Conservation (phyloP, 2,888 invertebrate species). For the Spilarctia lutea region DNA sequence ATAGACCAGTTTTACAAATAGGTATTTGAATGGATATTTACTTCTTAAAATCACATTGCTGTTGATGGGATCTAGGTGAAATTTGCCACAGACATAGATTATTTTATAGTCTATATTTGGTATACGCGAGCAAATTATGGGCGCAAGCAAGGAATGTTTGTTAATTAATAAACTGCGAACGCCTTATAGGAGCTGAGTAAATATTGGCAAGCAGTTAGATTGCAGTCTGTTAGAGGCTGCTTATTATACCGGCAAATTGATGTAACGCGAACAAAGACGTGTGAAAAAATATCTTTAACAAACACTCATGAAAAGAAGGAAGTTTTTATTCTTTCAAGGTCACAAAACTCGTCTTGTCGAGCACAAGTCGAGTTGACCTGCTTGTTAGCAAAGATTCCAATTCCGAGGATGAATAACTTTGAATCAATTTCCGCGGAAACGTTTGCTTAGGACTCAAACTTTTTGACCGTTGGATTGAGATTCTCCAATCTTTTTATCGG, state of each 20-base stretch:
- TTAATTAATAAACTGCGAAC: background rate
- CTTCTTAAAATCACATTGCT: background rate
- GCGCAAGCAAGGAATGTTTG: background rate
- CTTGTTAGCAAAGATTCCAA: background rate
- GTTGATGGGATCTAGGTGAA: too few relatives aligned
- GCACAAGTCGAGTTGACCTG: conserved; percentile 1
- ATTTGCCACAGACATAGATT: background rate
- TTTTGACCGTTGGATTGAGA: background rate
- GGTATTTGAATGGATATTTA: too few relatives aligned
- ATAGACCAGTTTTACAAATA: too few relatives aligned
- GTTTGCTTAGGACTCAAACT: conserved; percentile 13
- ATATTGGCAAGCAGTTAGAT: background rate
- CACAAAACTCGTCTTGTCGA: background rate
- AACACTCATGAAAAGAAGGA: background rate
- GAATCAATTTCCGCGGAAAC: conserved; percentile 5
- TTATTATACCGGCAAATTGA: background rate
- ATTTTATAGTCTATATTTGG: background rate
- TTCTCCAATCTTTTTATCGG: background rate
- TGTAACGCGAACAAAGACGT: background rate
- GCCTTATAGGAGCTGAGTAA: background rate
- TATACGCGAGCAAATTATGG: background rate
- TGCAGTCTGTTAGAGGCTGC: background rate
- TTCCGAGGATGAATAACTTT: background rate
- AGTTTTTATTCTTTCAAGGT: background rate
- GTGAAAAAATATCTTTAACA: background rate